Base-by-base conservation (phyloP, 2,888 invertebrate species). In the Drosophila paranaensis region DNA sequence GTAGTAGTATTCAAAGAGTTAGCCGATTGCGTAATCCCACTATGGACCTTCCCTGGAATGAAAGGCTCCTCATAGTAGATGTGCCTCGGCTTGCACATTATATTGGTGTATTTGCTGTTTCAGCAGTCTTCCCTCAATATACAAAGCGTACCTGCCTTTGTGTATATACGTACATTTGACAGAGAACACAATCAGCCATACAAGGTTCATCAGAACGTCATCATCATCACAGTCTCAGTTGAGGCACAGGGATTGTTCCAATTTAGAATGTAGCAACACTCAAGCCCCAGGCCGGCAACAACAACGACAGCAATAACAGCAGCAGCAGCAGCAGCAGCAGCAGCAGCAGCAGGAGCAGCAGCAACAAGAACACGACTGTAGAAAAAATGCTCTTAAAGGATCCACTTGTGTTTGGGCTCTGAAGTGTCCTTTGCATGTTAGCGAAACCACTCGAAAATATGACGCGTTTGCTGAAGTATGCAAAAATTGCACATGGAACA, bases 401-500 rank as follows among this genome's bases (percentile, higher is more conserved):
- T 90, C 89, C 89, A 88, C 89, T 89, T 90, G 90, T 91, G 88
- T 88, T 81, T 79, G 84, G 81, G 82, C 77, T 90, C 77, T 90
- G 79, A 90, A 91, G 90, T 87, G 91, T 89, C 85, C 91, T 91
- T 90, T 88, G 84, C 88, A 90, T 91, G 91, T 91, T 91, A 90
- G 90, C 90, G 90, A 91, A 91, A 91, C 91, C 91, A 86, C 91
- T 91, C 85, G 79, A 91, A 90, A 91, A 91, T 90, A 90, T 91
- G 91, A 91, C 90, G 91, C 91, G 91, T 91, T 91, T 91, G 91
- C 90, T 91, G 90, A 91, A 91, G 91, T 91, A 90, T 90, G 91
- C 91, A 91, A 91, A 85, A 91, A 91, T 90, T 90, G 83, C 87
- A 89, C 89, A 89, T 88, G 88, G 88, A 82, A 87, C 84, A 86